Evolutionary conservation across 2,888 invertebrate genomes (phyloP), one percentile per base, ranked within the genome.

Genomic region (Lissocephala sabroskyi): DNA sequence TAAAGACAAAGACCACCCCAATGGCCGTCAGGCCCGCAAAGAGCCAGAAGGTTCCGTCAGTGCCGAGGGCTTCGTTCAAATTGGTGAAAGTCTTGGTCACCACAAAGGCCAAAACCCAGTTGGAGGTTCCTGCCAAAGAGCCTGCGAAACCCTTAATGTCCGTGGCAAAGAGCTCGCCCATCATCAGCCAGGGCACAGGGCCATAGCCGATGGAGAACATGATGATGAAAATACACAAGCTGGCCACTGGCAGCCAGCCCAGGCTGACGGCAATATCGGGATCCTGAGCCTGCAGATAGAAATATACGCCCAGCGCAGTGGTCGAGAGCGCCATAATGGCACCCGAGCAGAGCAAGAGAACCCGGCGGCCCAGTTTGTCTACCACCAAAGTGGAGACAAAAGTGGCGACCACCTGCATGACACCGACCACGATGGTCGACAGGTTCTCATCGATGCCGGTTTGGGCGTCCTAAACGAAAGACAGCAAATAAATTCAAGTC

Each of bases 141-240:
- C 90, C 89, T 17, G 92, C 92, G 43, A 91, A 87, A 2, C 90
- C 91, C 79, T 93, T 93, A 50, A 94, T 91, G 67, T 93, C 91
- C 1, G 91, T 87, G 40, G 93, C 88, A 81, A 96, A 92, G 9
- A 96, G 86, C 82, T 96, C 96, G 2, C 94, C 89, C 81, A 91
- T 87, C 84, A 85, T 92, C 87, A 95, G 88, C 85, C 84, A 85
- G 0, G 95, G 95, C 37, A 96, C 92, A 0, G 96, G 96, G 0
- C 96, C 96, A 68, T 91, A 92, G 40, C 95, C 95, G 29, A 95
- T 77, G 0, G 94, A 93, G 85, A 95, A 96, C 35, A 92, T 89
- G 14, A 93, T 83, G 14, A 95, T 91, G 82, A 93, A 96, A 1
- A 92, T 57, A 36, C 93, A 92, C 14, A 95, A 83, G 18, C 91